Conservation (phyloP, 2,797 vertebrate genomes). For the Phylloscopus collybita region DNA sequence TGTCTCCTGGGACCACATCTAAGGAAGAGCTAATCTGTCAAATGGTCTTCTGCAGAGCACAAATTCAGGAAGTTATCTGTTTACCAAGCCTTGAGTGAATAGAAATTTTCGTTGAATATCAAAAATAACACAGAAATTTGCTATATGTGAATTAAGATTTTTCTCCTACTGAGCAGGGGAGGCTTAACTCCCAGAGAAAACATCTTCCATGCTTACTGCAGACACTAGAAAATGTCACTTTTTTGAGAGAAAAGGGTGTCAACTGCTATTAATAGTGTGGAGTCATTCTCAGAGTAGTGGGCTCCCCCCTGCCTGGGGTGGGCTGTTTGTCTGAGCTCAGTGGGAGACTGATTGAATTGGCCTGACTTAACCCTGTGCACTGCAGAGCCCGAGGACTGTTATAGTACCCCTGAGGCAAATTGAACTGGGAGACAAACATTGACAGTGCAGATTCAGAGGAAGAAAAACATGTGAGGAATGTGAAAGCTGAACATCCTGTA, state of each 20-base stretch:
- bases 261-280: neutral
- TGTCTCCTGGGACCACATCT: neutral
- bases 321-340: neutral
- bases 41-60: neutral
- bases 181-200: neutral
- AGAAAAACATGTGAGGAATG: conserved; percentile 26
- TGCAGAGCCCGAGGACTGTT: neutral
- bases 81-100: neutral
- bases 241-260: neutral
- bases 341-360: neutral
- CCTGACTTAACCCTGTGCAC: neutral
- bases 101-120: neutral
- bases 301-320: neutral
- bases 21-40: neutral
- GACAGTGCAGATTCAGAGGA: conserved; percentile 23
- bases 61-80: neutral
- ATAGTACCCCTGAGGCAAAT: neutral
- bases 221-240: neutral
- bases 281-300: neutral
- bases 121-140: neutral
- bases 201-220: neutral
- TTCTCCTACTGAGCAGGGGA: neutral
- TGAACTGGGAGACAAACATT: conserved; percentile 25
- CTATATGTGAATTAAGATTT: neutral
- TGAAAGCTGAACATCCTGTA: conserved; percentile 6